phyloP scores from a whole-genome alignment of 2,113 vertebrate species.

The Notarius quadriscutis region DNA sequence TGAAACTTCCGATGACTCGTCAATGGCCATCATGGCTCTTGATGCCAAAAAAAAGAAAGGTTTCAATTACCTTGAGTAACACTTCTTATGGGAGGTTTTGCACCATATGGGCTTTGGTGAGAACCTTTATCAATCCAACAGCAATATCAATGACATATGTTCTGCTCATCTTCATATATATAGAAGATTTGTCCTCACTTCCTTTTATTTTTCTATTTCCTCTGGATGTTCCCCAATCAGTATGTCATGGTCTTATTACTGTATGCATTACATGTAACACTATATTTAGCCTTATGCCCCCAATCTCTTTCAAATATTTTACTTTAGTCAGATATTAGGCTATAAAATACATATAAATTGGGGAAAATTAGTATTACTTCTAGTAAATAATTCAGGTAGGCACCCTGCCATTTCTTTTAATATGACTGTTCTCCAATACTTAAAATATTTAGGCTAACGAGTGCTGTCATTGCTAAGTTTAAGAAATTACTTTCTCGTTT shows the following conservation, averaged over 20 bases:
- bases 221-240: background rate
- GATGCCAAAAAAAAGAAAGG: background rate
- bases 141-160: background rate
- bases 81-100: background rate
- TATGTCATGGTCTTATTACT: background rate
- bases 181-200: background rate
- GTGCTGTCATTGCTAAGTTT: conserved; percentile 2
- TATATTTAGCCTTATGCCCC: background rate
- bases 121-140: background rate
- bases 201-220: background rate
- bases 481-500: conserved; percentile 3
- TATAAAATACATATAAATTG: background rate
- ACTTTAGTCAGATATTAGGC: background rate
- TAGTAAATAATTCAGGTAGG: background rate
- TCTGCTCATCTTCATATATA: background rate
- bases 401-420: background rate
- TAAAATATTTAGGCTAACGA: background rate
- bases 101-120: background rate
- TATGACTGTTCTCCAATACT: background rate
- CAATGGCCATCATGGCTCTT: background rate
- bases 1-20: background rate
- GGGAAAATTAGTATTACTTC: background rate
- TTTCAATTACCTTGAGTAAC: background rate
- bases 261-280: background rate
- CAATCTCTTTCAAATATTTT: background rate